Base-by-base conservation (phyloP, 2,888 invertebrate genomes). In the Eledone cirrhosa region DNA sequence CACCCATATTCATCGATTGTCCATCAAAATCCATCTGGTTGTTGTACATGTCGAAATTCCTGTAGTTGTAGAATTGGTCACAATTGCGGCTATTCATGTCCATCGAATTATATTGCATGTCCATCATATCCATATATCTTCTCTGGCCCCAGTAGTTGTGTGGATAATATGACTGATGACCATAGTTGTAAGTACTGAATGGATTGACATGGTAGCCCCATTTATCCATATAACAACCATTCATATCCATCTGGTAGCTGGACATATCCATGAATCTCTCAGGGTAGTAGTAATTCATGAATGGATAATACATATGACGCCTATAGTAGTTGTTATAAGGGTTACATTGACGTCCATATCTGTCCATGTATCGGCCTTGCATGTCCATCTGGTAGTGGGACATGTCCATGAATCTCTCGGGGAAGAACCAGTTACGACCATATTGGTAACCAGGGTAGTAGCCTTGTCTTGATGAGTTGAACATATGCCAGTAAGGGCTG, bases 221-320 rank as follows among this genome's bases (percentile, higher is more conserved):
- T 11, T n/a, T 72, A 22, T 72, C 72, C 72, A 72, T 72, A 31
- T 41, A 72, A 14, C 72, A 31, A 2, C 72, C 72, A 22, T 31
- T n/a, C 22, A 41, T 72, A 22, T 72, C 72, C 72, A 72, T 72
- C 33, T 72, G 72, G 13, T 19, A 33, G 72, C 22, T 33, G 22
- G 72, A 72, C 72, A 72, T 72, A 41, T 72, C 72, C 72, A 72
- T 72, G 33, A 14, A 72, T 24, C 72, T 72, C 33, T 72, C 72
- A n/a, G 72, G 33, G 22, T 41, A 33, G 72, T 72, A n/a, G 22
- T 3, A n/a, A 22, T 22, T 41, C 31, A 41, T 41, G 11, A n/a
- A n/a, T 31, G 72, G 72, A 72, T 41, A 22, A 33, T 1, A 33
- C 72, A 33, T 41, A 72, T 72, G 13, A 41, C 41, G 27, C 13